These are phyloP conservation scores for Trichogramma evanescens DNA, from an alignment of 2,888 invertebrate species.

Conservation along the genomic window DNA sequence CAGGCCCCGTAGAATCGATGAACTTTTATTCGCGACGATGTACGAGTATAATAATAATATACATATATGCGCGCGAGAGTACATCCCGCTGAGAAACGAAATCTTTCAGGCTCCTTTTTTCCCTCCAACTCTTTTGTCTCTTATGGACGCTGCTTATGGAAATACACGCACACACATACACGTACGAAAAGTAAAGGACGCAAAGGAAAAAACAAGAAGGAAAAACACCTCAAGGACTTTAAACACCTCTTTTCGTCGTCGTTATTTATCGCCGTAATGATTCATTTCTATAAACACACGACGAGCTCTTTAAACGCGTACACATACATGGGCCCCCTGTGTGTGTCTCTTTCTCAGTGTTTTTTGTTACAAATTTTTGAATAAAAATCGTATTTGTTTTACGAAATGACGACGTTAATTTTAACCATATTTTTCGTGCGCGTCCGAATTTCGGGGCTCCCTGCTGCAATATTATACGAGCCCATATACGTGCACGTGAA, in stretches of 20 bases:
- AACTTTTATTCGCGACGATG: conserved; percentile 18
- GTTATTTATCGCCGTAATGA: conserved; percentile 23
- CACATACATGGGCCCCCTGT: too few relatives aligned
- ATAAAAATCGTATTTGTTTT: conserved; percentile 25
- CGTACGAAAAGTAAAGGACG: conserved; percentile 1
- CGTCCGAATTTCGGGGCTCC: too few relatives aligned
- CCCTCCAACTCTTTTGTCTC: not conserved
- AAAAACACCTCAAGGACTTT: conserved; percentile 3
- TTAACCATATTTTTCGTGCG: conserved; percentile 19
- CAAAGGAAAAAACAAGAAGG: not conserved
- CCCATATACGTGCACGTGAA: too few relatives aligned
- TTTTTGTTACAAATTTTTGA: conserved; percentile 14
- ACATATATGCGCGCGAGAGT: too few relatives aligned
- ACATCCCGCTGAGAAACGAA: conserved; percentile 20
- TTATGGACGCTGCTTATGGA: not conserved
- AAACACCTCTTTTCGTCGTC: conserved; percentile 21
- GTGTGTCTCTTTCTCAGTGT: not conserved
- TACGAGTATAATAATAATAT: too few relatives aligned
- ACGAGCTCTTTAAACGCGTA: too few relatives aligned
- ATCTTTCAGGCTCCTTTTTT: not conserved
- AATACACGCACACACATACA: not conserved
- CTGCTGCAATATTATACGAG: too few relatives aligned
- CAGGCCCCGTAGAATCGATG: conserved; percentile 17
- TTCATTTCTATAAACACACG: conserved; percentile 14
- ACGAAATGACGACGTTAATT: conserved; percentile 20